These are phyloP conservation scores for Aythya fuligula DNA, from an alignment of 2,797 vertebrate genomes.

Conservation along the genomic window DNA sequence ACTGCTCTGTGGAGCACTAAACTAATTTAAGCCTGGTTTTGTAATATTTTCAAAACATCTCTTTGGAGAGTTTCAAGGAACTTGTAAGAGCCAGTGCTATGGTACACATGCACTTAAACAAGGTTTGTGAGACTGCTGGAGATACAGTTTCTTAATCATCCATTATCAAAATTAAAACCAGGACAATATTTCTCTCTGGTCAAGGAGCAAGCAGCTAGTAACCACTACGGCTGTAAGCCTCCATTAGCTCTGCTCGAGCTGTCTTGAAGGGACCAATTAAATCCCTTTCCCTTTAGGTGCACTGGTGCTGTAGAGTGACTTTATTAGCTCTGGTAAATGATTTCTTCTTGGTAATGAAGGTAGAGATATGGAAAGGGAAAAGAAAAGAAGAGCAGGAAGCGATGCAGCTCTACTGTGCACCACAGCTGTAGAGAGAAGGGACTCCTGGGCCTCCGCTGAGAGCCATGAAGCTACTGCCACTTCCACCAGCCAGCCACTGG, in stretches of 20 bases:
- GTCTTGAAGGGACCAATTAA: neutral
- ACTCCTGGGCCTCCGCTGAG: neutral
- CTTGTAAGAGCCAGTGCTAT: neutral
- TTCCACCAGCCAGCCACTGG: neutral
- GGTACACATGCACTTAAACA: neutral
- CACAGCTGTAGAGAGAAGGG: neutral
- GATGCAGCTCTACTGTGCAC: neutral
- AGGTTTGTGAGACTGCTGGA: neutral
- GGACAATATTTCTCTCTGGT: neutral
- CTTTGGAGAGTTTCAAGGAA: neutral
- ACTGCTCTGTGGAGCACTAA: neutral
- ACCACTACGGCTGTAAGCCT: neutral
- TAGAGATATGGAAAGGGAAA: neutral
- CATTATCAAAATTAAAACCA: slow-evolving; percentile 25
- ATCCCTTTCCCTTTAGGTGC: neutral
- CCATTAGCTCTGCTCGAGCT: neutral
- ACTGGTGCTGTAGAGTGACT: neutral
- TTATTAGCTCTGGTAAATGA: neutral
- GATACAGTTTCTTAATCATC: slow-evolving; percentile 1
- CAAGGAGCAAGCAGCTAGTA: neutral
- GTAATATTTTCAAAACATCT: neutral
- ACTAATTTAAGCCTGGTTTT: neutral
- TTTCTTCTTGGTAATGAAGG: slow-evolving; percentile 25
- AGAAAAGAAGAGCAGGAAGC: neutral
- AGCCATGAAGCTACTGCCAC: neutral